These are phyloP conservation scores for Sebastes steindachneri DNA, from an alignment of 2,797 vertebrate genomes.

Conservation along the genomic window DNA sequence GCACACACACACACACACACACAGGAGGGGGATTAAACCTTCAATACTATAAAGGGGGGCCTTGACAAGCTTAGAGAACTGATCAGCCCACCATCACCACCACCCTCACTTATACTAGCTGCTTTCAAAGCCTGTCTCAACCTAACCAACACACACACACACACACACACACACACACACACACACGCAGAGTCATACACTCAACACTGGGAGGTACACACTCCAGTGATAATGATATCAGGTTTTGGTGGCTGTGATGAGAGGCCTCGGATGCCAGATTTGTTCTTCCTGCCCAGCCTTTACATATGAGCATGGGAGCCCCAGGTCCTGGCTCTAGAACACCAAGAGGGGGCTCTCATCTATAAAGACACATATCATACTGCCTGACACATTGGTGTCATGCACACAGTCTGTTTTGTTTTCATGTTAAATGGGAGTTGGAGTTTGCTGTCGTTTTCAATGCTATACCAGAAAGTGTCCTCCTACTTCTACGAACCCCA, in stretches of 20 bases:
- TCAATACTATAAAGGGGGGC: conserved; percentile 31
- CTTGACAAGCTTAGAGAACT: conserved; percentile 35
- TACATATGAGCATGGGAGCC: neutral
- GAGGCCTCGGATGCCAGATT: neutral
- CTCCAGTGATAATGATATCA: conserved; percentile 53
- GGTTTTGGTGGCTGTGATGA: conserved; percentile 21
- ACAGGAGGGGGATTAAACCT: conserved; percentile 37
- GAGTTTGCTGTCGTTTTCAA: no score
- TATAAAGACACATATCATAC: neutral
- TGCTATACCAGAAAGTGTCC: no score
- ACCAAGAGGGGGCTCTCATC: neutral
- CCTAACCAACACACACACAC: no score
- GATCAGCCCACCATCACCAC: neutral
- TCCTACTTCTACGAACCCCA: no score
- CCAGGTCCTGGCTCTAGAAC: conserved; percentile 5
- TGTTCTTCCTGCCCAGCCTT: conserved; percentile 5
- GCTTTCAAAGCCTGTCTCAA: neutral
- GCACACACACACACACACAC: neutral
- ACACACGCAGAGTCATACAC: neutral
- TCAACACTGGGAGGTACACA: neutral
- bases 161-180: neutral
- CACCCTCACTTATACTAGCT: neutral
- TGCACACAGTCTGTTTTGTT: neutral
- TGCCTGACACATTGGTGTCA: neutral
- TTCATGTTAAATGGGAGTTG: neutral